A percentile compares a stretch with the other conserved stretches of the same genome.
Evolutionary conservation across 2,797 vertebrate species (phyloP).

Genomic region (Meriones psammophilus): DNA sequence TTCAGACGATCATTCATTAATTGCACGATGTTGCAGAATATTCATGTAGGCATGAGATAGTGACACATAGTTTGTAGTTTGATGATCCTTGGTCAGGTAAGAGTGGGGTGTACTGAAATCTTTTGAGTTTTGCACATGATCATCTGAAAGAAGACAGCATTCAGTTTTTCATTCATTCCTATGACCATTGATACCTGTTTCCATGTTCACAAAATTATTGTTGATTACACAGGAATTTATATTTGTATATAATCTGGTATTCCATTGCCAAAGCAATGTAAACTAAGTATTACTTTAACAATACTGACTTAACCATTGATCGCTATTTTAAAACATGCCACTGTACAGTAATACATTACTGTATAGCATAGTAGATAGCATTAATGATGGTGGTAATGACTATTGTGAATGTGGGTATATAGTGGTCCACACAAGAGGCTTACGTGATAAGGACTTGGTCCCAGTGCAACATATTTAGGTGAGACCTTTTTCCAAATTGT

Average conservation of each 20-base stretch:
- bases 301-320: slow-evolving; percentile 10
- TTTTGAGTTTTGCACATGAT: background rate
- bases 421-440: background rate
- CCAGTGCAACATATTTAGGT: background rate
- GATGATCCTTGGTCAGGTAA: background rate
- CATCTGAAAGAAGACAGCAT: background rate
- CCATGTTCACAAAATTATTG: background rate
- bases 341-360: background rate
- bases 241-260: slow-evolving; percentile 45
- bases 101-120: background rate
- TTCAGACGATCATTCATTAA: slow-evolving; percentile 30
- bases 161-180: background rate
- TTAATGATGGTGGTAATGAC: background rate
- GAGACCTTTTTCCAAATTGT: background rate
- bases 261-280: background rate
- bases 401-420: background rate
- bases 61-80: background rate
- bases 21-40: slow-evolving; percentile 18
- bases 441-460: background rate
- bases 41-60: background rate
- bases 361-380: background rate
- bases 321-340: slow-evolving; percentile 7
- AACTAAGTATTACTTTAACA: slow-evolving; percentile 34
- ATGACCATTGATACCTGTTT: background rate
- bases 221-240: background rate